phyloP scores from a whole-genome alignment of 23 tunicate genomes.

The Trididemnum miniatum region DNA sequence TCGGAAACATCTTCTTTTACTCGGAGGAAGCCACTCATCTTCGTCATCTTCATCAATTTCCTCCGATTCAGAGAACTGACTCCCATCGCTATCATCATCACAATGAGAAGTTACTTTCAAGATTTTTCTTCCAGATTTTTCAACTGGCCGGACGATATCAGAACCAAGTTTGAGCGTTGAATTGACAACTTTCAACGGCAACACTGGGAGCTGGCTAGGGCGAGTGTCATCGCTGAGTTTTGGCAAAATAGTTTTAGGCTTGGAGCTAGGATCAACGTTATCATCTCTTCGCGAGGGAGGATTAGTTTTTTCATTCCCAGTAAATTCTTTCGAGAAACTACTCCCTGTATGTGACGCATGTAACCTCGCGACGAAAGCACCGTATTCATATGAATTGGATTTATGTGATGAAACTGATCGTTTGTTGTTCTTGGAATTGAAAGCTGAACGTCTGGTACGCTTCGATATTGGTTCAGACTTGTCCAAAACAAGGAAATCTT shows the following conservation, averaged over 20 bases:
- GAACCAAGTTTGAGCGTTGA: not conserved
- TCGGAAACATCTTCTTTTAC: not conserved
- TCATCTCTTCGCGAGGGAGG: not conserved
- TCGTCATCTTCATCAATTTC: not conserved
- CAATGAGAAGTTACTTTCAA: not conserved
- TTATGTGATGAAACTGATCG: not conserved
- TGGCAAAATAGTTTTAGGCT: not conserved
- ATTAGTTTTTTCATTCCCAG: not conserved
- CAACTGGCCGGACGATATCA: not conserved
- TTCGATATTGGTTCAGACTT: not conserved
- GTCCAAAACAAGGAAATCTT: no score
- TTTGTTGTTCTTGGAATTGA: not conserved
- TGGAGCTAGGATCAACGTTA: not conserved
- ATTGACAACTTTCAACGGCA: conserved; percentile 7
- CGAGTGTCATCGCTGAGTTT: not conserved
- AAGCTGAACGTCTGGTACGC: not conserved
- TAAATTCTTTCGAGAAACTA: not conserved
- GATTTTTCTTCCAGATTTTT: not conserved
- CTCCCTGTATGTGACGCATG: not conserved
- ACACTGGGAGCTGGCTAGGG: not conserved
- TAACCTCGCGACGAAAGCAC: not conserved
- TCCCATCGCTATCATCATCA: not conserved
- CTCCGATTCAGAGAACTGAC: not conserved
- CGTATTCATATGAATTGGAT: no score
- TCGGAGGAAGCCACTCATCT: conserved; percentile 24